Evolutionary conservation across 2,113 vertebrate species (phyloP).

Genomic region (Phasianus colchicus): DNA sequence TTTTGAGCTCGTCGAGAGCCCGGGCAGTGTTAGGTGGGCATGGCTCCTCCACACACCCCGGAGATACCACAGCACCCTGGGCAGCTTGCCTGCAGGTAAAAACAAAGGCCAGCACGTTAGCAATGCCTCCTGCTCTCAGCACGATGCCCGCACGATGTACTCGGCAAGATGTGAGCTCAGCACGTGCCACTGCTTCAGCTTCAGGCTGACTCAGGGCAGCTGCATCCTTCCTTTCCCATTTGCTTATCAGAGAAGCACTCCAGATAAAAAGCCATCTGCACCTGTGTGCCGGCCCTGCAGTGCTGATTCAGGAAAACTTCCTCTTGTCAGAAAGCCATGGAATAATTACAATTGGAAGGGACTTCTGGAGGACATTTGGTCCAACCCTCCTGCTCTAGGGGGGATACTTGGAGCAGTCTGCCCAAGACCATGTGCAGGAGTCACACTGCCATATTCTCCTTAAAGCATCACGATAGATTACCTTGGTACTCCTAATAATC

Average conservation of each 20-base stretch:
- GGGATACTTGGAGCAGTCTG: not conserved
- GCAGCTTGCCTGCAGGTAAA: not conserved
- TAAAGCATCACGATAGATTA: rapidly evolving
- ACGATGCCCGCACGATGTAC: rapidly evolving
- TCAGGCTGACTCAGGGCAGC: not conserved
- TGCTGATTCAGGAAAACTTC: rapidly evolving
- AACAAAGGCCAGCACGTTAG: not conserved
- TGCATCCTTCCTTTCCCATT: not conserved
- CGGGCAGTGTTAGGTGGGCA: slow-evolving; percentile 28
- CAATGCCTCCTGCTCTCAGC: not conserved
- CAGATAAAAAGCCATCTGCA: not conserved
- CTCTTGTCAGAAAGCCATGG: not conserved
- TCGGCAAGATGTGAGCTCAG: not conserved
- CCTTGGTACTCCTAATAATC: not conserved
- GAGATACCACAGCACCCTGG: not conserved
- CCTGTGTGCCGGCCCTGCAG: rapidly evolving
- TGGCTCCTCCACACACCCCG: not conserved
- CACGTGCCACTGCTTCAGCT: not conserved
- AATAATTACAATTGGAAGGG: not conserved
- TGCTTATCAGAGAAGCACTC: not conserved
- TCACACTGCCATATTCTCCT: not conserved
- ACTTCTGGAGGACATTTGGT: not conserved
- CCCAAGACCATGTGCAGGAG: not conserved
- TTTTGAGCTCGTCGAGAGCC: slow-evolving; percentile 22
- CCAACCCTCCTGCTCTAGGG: not conserved